These are phyloP conservation scores for Sinocyclocheilus grahami DNA, from an alignment of 2,113 vertebrate genomes.

Conservation along the genomic window DNA sequence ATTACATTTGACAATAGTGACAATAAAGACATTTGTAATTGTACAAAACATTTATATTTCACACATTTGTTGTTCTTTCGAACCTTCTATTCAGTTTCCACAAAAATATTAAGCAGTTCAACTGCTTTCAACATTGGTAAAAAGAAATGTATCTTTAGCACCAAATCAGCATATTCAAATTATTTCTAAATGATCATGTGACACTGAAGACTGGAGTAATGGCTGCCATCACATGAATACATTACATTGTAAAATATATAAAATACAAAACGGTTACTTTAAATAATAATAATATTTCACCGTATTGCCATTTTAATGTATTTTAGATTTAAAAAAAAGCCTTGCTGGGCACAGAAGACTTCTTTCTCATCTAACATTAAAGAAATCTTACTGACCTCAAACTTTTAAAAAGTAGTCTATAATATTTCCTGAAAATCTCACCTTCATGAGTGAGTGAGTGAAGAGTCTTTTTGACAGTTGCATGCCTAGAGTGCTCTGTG, in stretches of 20 bases:
- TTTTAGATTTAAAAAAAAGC: background rate
- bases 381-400: background rate
- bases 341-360: background rate
- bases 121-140: background rate
- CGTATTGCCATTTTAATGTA: background rate
- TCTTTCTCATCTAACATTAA: background rate
- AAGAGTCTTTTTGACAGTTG: conserved; percentile 60
- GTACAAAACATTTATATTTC: background rate
- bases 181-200: background rate
- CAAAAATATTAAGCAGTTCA: background rate
- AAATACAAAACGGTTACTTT: background rate
- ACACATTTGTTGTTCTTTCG: background rate
- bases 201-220: background rate
- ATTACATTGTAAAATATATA: background rate
- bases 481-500: conserved; percentile 55
- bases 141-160: background rate
- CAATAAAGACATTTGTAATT: background rate
- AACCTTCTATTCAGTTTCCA: background rate
- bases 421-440: conserved; percentile 42
- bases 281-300: background rate
- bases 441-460: conserved; percentile 52
- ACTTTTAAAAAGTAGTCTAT: background rate
- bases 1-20: background rate
- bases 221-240: background rate
- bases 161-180: background rate